Percentiles rank a stretch among this genome's conserved stretches.
phyloP scores from a whole-genome alignment of 2,113 vertebrate genomes.

The Sylvilagus bachmani region DNA sequence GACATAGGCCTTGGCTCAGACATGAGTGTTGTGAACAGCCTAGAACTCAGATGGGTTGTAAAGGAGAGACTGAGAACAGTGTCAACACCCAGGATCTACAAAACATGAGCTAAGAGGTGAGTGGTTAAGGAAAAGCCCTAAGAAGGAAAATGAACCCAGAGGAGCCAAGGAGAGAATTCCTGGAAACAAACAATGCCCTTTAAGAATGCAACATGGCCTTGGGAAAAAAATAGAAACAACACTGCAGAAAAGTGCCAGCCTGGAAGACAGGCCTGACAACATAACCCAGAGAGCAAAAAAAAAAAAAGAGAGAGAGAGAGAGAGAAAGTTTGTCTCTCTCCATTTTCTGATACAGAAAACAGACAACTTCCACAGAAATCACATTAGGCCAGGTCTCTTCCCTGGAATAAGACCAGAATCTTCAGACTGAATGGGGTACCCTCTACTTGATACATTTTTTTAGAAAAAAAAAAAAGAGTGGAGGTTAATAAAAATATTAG shows the following conservation, averaged over 20 bases:
- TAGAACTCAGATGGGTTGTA: not conserved
- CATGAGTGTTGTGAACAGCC: not conserved
- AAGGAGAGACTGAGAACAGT: not conserved
- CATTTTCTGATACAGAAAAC: not conserved
- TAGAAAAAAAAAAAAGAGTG: not conserved
- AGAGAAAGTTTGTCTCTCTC: no score
- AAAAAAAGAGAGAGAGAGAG: not conserved
- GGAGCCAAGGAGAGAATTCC: not conserved
- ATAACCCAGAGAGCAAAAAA: not conserved
- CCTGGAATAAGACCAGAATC: not conserved
- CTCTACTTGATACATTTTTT: not conserved
- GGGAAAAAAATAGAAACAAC: not conserved
- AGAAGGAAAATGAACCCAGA: not conserved
- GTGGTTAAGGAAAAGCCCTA: not conserved
- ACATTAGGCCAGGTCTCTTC: not conserved
- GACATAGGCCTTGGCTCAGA: not conserved
- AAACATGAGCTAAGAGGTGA: not conserved
- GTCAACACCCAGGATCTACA: not conserved
- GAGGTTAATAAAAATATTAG: conserved; percentile 6
- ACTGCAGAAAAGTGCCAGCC: not conserved
- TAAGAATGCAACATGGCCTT: not conserved
- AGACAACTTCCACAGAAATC: not conserved
- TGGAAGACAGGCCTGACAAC: not conserved
- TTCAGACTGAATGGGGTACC: not conserved
- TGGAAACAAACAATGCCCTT: not conserved